Conservation (phyloP, 2,888 invertebrate genomes). For the Leptinotarsa juncta region DNA sequence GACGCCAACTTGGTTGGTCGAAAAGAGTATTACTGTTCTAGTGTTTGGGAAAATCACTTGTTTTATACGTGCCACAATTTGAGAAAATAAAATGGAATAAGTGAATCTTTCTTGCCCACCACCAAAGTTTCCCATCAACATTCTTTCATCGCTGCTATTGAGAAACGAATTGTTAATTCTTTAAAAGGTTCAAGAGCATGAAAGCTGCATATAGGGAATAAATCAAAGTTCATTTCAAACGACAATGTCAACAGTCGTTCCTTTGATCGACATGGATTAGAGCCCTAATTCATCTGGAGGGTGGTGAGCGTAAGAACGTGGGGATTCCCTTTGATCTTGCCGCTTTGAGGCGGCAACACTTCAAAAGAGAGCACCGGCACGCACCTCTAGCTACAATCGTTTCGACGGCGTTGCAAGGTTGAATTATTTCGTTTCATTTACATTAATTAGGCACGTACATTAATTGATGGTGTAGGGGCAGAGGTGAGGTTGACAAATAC, state of each 20-base stretch:
- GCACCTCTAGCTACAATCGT: conserved; percentile 39
- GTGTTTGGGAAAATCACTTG: too few relatives aligned
- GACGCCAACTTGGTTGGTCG: too few relatives aligned
- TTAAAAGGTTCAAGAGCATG: background rate
- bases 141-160: background rate
- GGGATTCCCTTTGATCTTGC: conserved; percentile 58
- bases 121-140: background rate
- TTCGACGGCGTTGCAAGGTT: conserved; percentile 24
- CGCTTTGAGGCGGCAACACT: conserved; percentile 48
- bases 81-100: background rate
- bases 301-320: conserved; percentile 59
- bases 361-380: conserved; percentile 36
- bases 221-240: conserved; percentile 7
- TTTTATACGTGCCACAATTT: too few relatives aligned
- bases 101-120: background rate
- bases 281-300: conserved; percentile 54
- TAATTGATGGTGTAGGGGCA: too few relatives aligned
- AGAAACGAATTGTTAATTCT: conserved; percentile 3
- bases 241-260: conserved; percentile 16
- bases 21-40: too few relatives aligned
- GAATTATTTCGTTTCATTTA: background rate
- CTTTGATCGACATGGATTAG: conserved; percentile 41
- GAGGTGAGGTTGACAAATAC: too few relatives aligned
- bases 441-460: background rate
- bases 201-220: background rate